A percentile compares a stretch with the other conserved stretches of the same genome.
Conservation (phyloP, 2,113 vertebrate genomes). For the Trichechus manatus region DNA sequence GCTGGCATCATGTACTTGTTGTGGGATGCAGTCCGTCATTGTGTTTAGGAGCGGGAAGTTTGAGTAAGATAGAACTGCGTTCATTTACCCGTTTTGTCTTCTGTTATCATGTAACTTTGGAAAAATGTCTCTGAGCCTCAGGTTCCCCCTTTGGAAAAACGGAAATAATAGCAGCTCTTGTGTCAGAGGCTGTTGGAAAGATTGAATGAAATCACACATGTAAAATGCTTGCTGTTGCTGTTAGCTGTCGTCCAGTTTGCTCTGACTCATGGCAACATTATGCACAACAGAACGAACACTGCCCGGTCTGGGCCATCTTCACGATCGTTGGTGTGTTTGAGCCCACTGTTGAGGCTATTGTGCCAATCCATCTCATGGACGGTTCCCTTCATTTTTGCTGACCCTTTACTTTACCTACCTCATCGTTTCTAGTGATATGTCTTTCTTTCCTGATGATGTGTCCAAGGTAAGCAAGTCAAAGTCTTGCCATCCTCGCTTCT, state of each 20-base stretch:
- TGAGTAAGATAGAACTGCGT: neutral
- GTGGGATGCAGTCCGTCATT: accelerated
- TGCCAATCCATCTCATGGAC: too few relatives aligned
- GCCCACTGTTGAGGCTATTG: too few relatives aligned
- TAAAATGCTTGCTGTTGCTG: neutral
- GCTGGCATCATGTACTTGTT: neutral
- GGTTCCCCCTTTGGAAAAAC: neutral
- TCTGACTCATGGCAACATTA: too few relatives aligned
- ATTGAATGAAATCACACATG: neutral
- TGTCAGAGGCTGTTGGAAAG: neutral
- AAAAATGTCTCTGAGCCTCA: neutral
- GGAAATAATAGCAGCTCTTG: neutral
- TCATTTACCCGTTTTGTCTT: neutral
- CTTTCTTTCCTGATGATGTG: neutral
- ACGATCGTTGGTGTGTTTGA: too few relatives aligned
- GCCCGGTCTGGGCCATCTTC: too few relatives aligned
- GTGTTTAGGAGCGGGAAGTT: neutral
- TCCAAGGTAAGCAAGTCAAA: neutral
- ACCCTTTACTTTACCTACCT: neutral
- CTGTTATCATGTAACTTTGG: neutral
- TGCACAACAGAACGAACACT: too few relatives aligned
- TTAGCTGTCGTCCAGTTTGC: too few relatives aligned
- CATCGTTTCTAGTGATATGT: neutral
- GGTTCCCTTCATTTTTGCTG: too few relatives aligned
- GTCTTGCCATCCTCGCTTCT: neutral